phyloP scores from a whole-genome alignment of 1,140 invertebrate species.

The Euura lappo region DNA sequence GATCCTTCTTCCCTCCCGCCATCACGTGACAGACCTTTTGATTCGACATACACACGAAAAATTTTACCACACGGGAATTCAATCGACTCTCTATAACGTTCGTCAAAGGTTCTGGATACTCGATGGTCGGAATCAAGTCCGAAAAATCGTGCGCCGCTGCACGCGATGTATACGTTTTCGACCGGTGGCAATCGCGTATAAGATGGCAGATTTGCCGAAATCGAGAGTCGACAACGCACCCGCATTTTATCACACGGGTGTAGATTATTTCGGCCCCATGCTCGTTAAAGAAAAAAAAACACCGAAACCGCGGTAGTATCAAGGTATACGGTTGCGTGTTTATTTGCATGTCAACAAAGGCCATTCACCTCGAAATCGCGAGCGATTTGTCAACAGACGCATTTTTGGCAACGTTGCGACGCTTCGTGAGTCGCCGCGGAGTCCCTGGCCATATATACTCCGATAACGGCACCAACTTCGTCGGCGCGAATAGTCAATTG shows the following conservation, averaged over 20 bases:
- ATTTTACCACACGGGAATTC: slow-evolving; percentile 31
- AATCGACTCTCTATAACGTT: slow-evolving; percentile 12
- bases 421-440: slow-evolving; percentile 44
- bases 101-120: slow-evolving; percentile 22
- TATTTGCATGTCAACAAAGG: too few species aligned
- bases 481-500: slow-evolving; percentile 38
- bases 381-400: slow-evolving; percentile 27
- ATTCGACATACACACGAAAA: slow-evolving; percentile 32
- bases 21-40: slow-evolving; percentile 37
- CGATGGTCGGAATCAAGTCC: slow-evolving; percentile 7
- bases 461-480: slow-evolving; percentile 53
- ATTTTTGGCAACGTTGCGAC: slow-evolving; percentile 37
- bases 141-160: slow-evolving; percentile 20
- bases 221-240: slow-evolving; percentile 11
- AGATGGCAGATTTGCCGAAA: slow-evolving; percentile 27
- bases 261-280: slow-evolving; percentile 27
- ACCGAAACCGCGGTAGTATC: slow-evolving; percentile 8
- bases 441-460: slow-evolving; percentile 31
- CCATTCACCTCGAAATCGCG: slow-evolving; percentile 41
- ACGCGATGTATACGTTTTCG: slow-evolving; percentile 5
- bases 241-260: slow-evolving; percentile 25
- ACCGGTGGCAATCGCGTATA: slow-evolving; percentile 2
- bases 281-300: slow-evolving; percentile 16
- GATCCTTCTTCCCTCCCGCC: slow-evolving; percentile 43
- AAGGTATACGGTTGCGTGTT: slow-evolving; percentile 34